Evolutionary conservation across 2,113 vertebrate species (phyloP).

Genomic region (Pheucticus melanocephalus): DNA sequence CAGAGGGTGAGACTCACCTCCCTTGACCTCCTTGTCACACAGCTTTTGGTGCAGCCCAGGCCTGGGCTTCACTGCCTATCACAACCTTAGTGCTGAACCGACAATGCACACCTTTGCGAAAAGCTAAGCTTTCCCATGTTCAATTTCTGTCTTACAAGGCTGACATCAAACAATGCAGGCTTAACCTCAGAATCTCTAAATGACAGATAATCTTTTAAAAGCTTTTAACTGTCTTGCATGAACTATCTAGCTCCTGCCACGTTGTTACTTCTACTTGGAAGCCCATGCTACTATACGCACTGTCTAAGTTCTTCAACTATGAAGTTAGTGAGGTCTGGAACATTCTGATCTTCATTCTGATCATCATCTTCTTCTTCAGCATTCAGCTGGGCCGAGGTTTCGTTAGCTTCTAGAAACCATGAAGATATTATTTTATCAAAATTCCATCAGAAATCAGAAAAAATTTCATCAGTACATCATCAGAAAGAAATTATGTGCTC

Average conservation of each 20-base stretch:
- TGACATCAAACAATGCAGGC: neutral
- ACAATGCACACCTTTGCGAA: neutral
- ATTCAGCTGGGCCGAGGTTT: conserved; percentile 62
- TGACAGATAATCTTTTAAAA: neutral
- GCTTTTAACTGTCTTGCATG: neutral
- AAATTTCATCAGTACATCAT: neutral
- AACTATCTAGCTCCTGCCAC: neutral
- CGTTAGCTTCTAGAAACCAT: conserved; percentile 70
- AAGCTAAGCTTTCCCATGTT: neutral
- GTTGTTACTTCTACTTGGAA: neutral
- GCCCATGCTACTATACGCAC: conserved; percentile 74
- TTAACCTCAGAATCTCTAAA: neutral
- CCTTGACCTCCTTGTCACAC: neutral
- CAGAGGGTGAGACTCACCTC: neutral
- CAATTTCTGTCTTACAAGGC: neutral
- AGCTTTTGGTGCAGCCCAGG: neutral
- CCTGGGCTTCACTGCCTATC: neutral
- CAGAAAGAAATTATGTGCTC: neutral
- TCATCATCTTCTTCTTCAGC: conserved; percentile 82
- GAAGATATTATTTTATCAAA: neutral
- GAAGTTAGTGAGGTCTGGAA: conserved; percentile 93
- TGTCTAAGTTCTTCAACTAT: conserved; percentile 88
- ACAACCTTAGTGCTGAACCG: neutral
- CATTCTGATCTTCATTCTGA: conserved; percentile 83
- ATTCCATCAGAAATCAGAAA: neutral